Conservation (phyloP, 2,113 vertebrate genomes). For the Tursiops truncatus region DNA sequence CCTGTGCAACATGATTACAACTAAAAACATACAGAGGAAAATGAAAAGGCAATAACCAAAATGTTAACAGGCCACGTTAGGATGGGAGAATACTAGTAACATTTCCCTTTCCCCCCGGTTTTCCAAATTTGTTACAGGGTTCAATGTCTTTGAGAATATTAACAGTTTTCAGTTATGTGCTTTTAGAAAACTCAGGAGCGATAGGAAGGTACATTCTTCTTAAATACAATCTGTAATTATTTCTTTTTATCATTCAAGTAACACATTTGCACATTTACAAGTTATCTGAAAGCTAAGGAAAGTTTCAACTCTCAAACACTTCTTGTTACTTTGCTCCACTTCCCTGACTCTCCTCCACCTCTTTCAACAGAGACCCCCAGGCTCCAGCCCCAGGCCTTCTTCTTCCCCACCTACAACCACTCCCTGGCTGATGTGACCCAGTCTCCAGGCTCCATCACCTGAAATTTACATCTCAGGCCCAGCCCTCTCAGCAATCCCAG, state of each 20-base stretch:
- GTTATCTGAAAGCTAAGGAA: neutral
- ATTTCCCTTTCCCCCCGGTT: neutral
- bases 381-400: neutral
- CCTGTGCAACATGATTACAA: neutral
- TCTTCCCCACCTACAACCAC: no score
- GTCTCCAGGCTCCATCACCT: neutral
- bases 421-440: neutral
- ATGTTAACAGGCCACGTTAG: neutral
- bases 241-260: constrained; percentile 65
- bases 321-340: constrained; percentile 2
- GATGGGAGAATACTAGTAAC: neutral
- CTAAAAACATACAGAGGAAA: neutral
- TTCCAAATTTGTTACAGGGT: neutral
- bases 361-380: neutral
- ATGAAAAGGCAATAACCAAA: neutral
- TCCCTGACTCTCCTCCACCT: neutral
- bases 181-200: constrained; percentile 26
- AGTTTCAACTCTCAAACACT: neutral
- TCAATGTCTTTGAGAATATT: neutral
- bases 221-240: constrained; percentile 64
- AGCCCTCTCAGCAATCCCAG: neutral
- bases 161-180: neutral
- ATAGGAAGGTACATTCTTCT: constrained; percentile 70
- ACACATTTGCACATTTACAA: constrained; percentile 54
- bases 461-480: neutral